Base-by-base conservation (phyloP, 2,888 invertebrate genomes). In the Erebia epiphron region DNA sequence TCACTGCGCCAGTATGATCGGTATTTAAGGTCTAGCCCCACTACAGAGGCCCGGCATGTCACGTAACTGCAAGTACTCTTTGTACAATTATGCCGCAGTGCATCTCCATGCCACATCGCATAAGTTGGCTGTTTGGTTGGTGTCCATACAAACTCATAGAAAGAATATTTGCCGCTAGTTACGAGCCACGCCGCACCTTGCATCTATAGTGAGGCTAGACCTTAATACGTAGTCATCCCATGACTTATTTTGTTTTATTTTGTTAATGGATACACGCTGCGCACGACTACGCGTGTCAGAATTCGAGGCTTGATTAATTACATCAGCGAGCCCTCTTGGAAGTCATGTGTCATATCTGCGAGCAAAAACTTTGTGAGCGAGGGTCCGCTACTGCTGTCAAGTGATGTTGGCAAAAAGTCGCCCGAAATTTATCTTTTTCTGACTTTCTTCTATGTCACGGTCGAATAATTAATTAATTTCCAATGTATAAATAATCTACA, bases 221-320 rank as follows among this genome's bases (percentile, higher is more conserved):
- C 26, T 70, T 41, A 16, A 52, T 57, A 50, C 64, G 65, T 46
- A 49, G 67, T 70, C 63, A 67, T 73, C 68, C 52, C 56, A 68
- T 73, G 73, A 70, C 70, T 70, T 68, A 68, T 70, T 73, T 35
- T 7, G 35, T 35, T 35, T 35, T 35, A 70, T 63, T 68, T 70
- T 68, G 65, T 68, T 70, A 73, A 70, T 65, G 68, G 65, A 65
- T 64, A 70, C 56, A 57, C 46, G 68, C 41, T 65, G n/a, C 57
- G 68, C 68, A n/a, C 10, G 52, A 52, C 64, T 21, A n/a, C 70
- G 26, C 54, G 26, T 43, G 70, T 72, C 67, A 41, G 60, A 65
- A n/a, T 58, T 69, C 61, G 69, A 52, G 78, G 78, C 84, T 84
- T 89, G 89, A 90, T 90, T 89, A 89, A 90, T 90, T 86, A 87